Conservation (phyloP, 2,888 invertebrate species). For the Pseudoips prasinana region DNA sequence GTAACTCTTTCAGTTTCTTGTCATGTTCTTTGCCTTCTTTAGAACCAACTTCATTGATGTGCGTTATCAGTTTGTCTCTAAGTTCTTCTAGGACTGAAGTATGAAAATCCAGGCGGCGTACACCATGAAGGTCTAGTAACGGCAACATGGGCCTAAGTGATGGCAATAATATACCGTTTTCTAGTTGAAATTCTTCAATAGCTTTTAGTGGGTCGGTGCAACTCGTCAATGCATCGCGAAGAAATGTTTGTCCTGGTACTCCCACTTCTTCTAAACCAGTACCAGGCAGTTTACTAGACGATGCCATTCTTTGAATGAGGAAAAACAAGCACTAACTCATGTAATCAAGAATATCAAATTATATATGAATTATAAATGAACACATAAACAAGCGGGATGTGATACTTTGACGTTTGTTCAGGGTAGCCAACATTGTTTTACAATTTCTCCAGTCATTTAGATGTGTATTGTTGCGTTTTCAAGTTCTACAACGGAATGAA, state of each 20-base stretch:
- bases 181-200: conserved; percentile 98
- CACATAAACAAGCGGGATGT: too few relatives aligned
- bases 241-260: conserved; percentile 92
- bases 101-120: conserved; percentile 96
- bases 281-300: conserved; percentile 72
- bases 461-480: too few relatives aligned
- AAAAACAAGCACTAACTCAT: too few relatives aligned
- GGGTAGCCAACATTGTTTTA: too few relatives aligned
- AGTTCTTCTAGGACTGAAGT: conserved; percentile 93
- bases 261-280: conserved; percentile 92
- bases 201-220: conserved; percentile 98
- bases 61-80: conserved; percentile 85
- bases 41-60: conserved; percentile 91
- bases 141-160: conserved; percentile 97
- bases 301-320: conserved; percentile 51
- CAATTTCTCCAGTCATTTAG: too few relatives aligned
- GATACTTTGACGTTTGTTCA: too few relatives aligned
- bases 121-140: conserved; percentile 95
- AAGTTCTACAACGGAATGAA: too few relatives aligned
- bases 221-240: conserved; percentile 95
- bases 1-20: conserved; percentile 92
- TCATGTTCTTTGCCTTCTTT: conserved; percentile 88
- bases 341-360: too few relatives aligned
- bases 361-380: too few relatives aligned
- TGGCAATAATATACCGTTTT: conserved; percentile 95